Base-by-base conservation (phyloP, 92 coral and sea anemone species). In the Palythoa grandis region DNA sequence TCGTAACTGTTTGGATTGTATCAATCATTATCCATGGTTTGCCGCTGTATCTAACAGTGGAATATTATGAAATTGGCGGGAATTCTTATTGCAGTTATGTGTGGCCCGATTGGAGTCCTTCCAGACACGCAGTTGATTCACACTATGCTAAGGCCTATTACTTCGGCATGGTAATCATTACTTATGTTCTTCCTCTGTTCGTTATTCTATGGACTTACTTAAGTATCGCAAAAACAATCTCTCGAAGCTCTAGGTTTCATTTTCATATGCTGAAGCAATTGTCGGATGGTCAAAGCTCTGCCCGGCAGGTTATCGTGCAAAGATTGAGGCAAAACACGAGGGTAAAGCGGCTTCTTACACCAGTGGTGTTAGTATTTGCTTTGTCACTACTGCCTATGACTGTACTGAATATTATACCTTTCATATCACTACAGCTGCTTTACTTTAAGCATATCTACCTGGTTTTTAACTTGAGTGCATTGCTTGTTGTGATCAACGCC, bases 281-380 rank as follows among this genome's bases (percentile, higher is more conserved):
- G 11, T 80, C 85, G 22, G 47, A 38, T 11, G 29, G 57, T 3
- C 63, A 80, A 67, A 50, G 74, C 74, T 66, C 74, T n/a, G 85
- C 74, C 22, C 85, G 24, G 14, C 74, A 53, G 8, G 48, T 65
- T 19, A 80, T 80, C 43, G 60, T 84, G 74, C 78, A 76, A 50
- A 75, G 93, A 8, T 73, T 92, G 23, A 86, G 85, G 61, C 95
- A 92, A 71, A 92, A 92, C 65, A 43, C 80, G 14, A 78, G 88
- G 43, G 95, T 91, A 17, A 86, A 80, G 61, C 68, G 84, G 23
- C 80, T 92, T 6, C 77, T 92, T 0, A 92, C 95, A 5, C 95
- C 95, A 13, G 93, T 92, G 5, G 95, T 92, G 5, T 77, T 92
- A 0, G 95, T 92, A 10, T 92, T 92, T 39, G 84, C 87, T 9